Base-by-base conservation (phyloP, 1,140 invertebrate species). In the Ceratitis capitata region DNA sequence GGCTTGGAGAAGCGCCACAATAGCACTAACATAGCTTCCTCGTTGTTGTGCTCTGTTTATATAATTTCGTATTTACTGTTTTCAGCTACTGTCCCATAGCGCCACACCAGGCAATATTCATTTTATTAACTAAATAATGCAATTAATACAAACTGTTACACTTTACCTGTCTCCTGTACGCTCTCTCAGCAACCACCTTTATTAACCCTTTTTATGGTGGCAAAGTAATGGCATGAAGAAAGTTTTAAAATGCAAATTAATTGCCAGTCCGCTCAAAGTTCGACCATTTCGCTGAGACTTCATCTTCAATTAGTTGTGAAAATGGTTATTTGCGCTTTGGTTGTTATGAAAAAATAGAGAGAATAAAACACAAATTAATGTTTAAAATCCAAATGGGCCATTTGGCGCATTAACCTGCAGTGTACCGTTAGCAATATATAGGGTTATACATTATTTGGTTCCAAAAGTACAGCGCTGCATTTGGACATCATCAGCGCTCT, bases 161-260 rank as follows among this genome's bases (percentile, higher is more conserved):
- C 51, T 56, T 29, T 83, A 23, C 23, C n/a, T n/a, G n/a, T n/a
- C n/a, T 53, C 53, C 82, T 26, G 53, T 35, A 78, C n/a, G 5
- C 39, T 23, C 39, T 78, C 29, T 12, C 9, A 26, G 4, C 69
- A 78, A 42, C 69, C 69, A 78, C 39, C 74, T 85, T 69, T n/a
- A 51, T 78, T 85, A 39, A 56, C n/a, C 78, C 49, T 45, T 82
- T 85, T 12, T 78, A 1, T 64, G 14, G 26, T 58, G 29, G 0
- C 1, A n/a, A n/a, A 53, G 86, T 35, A 35, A 84, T n/a, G 51
- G n/a, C n/a, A n/a, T n/a, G n/a, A 29, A 86, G 87, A 88, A 88
- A 89, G 89, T 91, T 91, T 91, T 87, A 88, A 90, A 89, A 91
- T 91, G 90, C 89, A 91, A 91, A 91, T 91, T 91, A 91, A 91